A percentile compares a stretch with the other conserved stretches of the same genome.
Evolutionary conservation across 2,797 vertebrate species (phyloP).

Genomic region (Lindbergichthys nudifrons): DNA sequence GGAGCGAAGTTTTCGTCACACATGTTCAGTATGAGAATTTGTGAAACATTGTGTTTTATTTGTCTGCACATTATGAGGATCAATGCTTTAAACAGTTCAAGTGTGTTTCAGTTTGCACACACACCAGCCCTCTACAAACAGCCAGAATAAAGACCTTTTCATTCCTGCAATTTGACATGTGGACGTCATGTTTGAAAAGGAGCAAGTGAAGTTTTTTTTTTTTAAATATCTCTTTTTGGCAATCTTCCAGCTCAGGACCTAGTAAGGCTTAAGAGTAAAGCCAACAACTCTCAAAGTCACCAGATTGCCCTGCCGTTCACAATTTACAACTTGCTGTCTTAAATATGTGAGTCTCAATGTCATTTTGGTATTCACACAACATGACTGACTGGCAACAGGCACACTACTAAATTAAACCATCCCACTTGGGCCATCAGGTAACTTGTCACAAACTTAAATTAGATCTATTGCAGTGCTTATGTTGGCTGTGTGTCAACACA

Average conservation of each 20-base stretch:
- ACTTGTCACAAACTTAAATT: too few species aligned
- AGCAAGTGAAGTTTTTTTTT: background rate
- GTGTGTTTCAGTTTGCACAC: background rate
- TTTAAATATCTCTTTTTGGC: constrained; percentile 4
- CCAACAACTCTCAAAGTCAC: too few species aligned
- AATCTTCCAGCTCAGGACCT: background rate
- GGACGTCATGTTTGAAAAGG: constrained; percentile 36
- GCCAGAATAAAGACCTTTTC: constrained; percentile 32
- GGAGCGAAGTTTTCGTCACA: background rate
- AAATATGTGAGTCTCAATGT: too few species aligned
- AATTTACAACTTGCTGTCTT: too few species aligned
- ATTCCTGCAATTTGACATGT: constrained; percentile 23
- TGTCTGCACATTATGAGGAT: background rate
- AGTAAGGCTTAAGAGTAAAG: background rate
- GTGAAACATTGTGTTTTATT: constrained; percentile 6
- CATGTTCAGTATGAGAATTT: background rate
- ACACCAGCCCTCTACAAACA: constrained; percentile 12
- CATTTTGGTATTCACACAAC: too few species aligned
- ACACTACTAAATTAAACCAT: constrained; percentile 12
- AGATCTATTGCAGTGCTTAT: too few species aligned
- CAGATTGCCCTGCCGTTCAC: too few species aligned
- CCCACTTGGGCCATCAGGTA: background rate
- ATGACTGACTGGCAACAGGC: too few species aligned
- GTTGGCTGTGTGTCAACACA: background rate
- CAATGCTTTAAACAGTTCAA: background rate